phyloP scores from a whole-genome alignment of 2,797 vertebrate genomes.

The Antennarius maculatus region DNA sequence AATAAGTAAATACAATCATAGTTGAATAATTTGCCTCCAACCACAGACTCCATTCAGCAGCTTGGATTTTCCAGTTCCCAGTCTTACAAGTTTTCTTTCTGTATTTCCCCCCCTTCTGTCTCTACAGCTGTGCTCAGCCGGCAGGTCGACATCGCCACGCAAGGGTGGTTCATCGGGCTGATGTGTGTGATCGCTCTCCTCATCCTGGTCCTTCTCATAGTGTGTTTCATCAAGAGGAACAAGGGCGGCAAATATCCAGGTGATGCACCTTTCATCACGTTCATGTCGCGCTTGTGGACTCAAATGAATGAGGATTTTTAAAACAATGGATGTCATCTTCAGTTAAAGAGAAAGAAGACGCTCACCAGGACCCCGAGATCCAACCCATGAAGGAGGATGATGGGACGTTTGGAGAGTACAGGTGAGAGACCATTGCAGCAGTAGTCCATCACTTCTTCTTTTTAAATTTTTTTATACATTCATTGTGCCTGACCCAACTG shows the following conservation, averaged over 20 bases:
- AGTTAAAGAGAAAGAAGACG: constrained; percentile 99
- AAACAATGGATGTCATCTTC: constrained; percentile 30
- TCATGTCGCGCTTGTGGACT: neutral
- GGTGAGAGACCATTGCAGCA: constrained; percentile 79
- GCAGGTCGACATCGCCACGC: constrained; percentile 96
- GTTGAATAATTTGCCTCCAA: too few species aligned
- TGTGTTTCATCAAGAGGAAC: constrained; percentile 98
- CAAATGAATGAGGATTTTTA: neutral
- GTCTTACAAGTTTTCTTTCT: neutral
- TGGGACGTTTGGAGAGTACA: constrained; percentile 98
- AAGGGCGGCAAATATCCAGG: constrained; percentile 99
- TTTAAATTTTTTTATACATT: neutral
- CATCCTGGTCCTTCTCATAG: constrained; percentile 94
- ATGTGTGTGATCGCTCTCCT: constrained; percentile 98
- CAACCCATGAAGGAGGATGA: constrained; percentile 99
- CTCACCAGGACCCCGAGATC: constrained; percentile 96
- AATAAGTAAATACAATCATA: too few species aligned
- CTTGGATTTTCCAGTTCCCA: neutral
- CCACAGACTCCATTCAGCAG: constrained; percentile 1
- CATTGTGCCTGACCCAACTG: constrained; percentile 52
- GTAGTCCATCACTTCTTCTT: neutral
- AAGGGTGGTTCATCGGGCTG: constrained; percentile 98
- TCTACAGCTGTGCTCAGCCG: constrained; percentile 88
- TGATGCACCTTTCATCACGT: constrained; percentile 40
- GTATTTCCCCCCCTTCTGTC: neutral